A percentile compares a stretch with the other conserved stretches of the same genome.
phyloP scores from a whole-genome alignment of 2,113 vertebrate genomes.

The Riparia riparia region DNA sequence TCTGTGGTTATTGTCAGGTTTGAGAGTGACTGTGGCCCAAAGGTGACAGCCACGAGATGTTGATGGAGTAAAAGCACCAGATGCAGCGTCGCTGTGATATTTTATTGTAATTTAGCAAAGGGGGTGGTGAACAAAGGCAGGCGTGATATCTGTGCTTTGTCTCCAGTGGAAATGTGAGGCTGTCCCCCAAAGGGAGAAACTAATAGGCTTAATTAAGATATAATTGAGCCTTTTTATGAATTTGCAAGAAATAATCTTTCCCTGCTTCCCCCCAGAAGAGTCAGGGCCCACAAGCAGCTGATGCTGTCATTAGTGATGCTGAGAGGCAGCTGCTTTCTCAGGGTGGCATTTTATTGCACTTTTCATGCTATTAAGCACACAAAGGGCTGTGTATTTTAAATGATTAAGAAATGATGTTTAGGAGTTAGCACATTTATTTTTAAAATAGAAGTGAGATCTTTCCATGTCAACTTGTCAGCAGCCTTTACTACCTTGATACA shows the following conservation, averaged over 20 bases:
- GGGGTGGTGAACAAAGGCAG: not conserved
- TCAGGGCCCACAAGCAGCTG: not conserved
- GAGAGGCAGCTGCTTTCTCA: conserved; percentile 6
- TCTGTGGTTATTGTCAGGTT: not conserved
- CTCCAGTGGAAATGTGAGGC: not conserved
- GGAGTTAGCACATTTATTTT: conserved; percentile 3
- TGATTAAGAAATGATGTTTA: conserved; percentile 17
- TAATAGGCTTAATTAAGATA: not conserved
- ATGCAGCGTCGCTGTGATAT: not conserved
- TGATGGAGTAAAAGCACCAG: not conserved
- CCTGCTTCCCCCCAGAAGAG: not conserved
- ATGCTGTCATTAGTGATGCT: not conserved
- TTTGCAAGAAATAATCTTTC: not conserved
- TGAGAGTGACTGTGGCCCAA: not conserved
- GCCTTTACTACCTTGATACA: not conserved
- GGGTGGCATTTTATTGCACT: not conserved
- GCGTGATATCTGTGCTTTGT: not conserved
- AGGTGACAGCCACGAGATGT: not conserved
- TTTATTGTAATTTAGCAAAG: not conserved
- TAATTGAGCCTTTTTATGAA: not conserved
- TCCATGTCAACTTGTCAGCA: not conserved
- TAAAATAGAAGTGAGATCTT: conserved; percentile 28
- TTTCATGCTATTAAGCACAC: not conserved
- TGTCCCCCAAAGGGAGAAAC: not conserved
- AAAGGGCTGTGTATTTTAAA: not conserved